Evolutionary conservation across 2,113 vertebrate species (phyloP).

Genomic region (Callipepla squamata): DNA sequence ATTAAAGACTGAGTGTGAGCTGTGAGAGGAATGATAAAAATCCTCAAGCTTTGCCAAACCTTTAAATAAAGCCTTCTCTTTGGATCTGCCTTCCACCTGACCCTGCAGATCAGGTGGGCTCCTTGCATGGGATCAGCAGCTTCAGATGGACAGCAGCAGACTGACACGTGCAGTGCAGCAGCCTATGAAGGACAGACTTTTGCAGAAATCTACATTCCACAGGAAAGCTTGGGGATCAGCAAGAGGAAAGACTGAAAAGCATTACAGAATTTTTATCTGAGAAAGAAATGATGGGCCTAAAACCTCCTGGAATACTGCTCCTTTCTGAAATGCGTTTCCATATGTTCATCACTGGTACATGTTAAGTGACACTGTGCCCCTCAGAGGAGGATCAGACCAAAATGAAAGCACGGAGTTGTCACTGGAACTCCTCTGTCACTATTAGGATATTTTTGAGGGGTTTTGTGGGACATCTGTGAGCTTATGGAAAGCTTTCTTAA

Average conservation of each 20-base stretch:
- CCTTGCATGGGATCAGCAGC: not conserved
- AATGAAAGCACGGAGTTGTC: no score
- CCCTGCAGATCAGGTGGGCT: not conserved
- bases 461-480: not conserved
- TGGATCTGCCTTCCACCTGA: not conserved
- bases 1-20: not conserved
- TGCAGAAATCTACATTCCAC: not conserved
- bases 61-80: not conserved
- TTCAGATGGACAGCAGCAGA: not conserved
- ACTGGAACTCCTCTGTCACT: not conserved
- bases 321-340: not conserved
- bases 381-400: not conserved
- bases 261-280: not conserved
- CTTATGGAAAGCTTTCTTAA: not conserved
- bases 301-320: not conserved
- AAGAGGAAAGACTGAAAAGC: not conserved
- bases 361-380: not conserved
- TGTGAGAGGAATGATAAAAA: not conserved
- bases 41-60: not conserved
- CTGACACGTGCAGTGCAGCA: not conserved
- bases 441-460: not conserved
- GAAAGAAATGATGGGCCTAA: not conserved
- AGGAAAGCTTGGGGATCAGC: not conserved
- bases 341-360: accelerated
- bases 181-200: not conserved